Percentiles rank a stretch among this genome's conserved stretches.
Conservation (phyloP, 2,797 vertebrate genomes). For the Molossus alvarezi region DNA sequence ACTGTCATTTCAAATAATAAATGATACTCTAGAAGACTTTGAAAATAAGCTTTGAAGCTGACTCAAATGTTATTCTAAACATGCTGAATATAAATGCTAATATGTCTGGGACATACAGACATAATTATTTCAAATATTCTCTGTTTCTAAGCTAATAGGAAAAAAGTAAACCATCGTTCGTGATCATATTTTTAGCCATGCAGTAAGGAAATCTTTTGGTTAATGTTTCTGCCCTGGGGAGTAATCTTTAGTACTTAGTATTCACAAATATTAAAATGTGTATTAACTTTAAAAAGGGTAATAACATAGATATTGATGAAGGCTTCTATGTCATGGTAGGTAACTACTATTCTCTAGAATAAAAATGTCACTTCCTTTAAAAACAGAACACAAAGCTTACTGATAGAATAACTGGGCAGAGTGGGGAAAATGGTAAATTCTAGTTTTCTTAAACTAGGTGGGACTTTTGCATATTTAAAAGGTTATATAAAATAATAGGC, state of each 20-base stretch:
- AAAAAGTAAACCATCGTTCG: not conserved
- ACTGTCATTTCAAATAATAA: conserved; percentile 29
- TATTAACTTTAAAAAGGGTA: conserved; percentile 36
- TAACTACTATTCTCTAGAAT: not conserved
- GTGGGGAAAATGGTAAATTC: not conserved
- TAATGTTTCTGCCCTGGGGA: conserved; percentile 22
- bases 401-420: not conserved
- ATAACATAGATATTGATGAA: not conserved
- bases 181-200: conserved; percentile 34
- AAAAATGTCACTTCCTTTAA: conserved; percentile 41
- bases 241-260: not conserved
- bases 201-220: not conserved
- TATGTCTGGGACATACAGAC: not conserved
- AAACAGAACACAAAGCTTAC: not conserved
- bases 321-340: not conserved
- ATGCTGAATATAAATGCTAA: not conserved
- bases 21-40: conserved; percentile 44
- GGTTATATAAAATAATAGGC: not conserved
- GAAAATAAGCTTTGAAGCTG: conserved; percentile 63
- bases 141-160: not conserved
- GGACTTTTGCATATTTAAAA: not conserved
- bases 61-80: conserved; percentile 38
- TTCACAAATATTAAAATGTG: conserved; percentile 36
- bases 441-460: conserved; percentile 8
- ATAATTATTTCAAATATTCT: conserved; percentile 31